Evolutionary conservation across 2,113 vertebrate species (phyloP).

Genomic region (Tupaia tana): DNA sequence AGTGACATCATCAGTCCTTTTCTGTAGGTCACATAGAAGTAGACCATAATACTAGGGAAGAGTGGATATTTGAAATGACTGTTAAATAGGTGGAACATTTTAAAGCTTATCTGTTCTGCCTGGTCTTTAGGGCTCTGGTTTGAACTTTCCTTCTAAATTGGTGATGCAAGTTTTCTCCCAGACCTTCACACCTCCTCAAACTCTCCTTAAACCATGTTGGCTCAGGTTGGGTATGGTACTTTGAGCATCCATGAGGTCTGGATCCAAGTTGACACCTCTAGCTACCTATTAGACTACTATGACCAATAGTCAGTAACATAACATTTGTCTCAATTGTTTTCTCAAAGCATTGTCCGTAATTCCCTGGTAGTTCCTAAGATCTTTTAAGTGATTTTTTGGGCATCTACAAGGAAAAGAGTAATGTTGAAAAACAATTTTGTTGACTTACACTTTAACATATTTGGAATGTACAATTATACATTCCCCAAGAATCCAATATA

Average conservation of each 20-base stretch:
- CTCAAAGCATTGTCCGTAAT: background rate
- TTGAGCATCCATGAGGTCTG: background rate
- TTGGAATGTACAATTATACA: background rate
- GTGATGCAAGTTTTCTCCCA: background rate
- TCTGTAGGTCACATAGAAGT: background rate
- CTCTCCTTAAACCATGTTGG: background rate
- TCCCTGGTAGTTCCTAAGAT: background rate
- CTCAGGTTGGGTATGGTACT: background rate
- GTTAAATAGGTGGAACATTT: background rate
- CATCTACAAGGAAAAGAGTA: background rate
- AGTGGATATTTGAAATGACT: background rate
- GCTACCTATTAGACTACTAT: background rate
- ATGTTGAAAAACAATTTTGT: slow-evolving; percentile 8
- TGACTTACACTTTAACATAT: slow-evolving; percentile 4
- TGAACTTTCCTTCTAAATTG: background rate
- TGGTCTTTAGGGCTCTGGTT: background rate
- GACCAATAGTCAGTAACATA: background rate
- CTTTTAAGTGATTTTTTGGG: background rate
- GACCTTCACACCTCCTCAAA: background rate
- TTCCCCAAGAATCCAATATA: background rate
- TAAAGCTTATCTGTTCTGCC: background rate
- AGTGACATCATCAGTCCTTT: background rate
- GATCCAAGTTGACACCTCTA: background rate
- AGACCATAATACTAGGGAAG: background rate
- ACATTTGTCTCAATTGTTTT: background rate